phyloP scores from a whole-genome alignment of 2,113 vertebrate genomes.

The Callithrix jacchus region DNA sequence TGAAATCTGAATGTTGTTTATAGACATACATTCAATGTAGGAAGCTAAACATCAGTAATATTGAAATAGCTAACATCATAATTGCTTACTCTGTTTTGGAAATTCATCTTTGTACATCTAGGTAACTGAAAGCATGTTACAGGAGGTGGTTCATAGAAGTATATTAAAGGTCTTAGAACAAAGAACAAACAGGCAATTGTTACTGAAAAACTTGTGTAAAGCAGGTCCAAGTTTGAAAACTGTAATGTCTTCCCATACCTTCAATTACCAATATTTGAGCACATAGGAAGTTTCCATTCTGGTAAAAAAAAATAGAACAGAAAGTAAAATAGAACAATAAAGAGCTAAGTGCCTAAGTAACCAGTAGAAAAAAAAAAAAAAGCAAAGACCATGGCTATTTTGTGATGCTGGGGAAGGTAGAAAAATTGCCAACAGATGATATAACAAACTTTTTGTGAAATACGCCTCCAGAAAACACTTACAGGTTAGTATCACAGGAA shows the following conservation, averaged over 20 bases:
- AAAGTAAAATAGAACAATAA: neutral
- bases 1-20: neutral
- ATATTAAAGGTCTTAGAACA: neutral
- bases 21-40: neutral
- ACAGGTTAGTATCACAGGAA: neutral
- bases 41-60: neutral
- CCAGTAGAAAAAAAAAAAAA: neutral
- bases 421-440: neutral
- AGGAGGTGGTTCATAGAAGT: neutral
- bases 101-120: neutral
- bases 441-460: neutral
- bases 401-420: neutral
- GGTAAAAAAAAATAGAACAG: neutral
- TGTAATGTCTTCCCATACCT: neutral
- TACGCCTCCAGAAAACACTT: neutral
- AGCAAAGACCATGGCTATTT: neutral
- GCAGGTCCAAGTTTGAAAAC: neutral
- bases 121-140: neutral
- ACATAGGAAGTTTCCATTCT: neutral
- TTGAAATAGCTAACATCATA: neutral
- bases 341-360: neutral
- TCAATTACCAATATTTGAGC: neutral
- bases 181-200: neutral
- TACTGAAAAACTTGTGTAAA: neutral
- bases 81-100: neutral